Evolutionary conservation across 1,140 invertebrate genomes (phyloP), one percentile per base, ranked within the genome.

Genomic region (Choristoneura fumiferana): DNA sequence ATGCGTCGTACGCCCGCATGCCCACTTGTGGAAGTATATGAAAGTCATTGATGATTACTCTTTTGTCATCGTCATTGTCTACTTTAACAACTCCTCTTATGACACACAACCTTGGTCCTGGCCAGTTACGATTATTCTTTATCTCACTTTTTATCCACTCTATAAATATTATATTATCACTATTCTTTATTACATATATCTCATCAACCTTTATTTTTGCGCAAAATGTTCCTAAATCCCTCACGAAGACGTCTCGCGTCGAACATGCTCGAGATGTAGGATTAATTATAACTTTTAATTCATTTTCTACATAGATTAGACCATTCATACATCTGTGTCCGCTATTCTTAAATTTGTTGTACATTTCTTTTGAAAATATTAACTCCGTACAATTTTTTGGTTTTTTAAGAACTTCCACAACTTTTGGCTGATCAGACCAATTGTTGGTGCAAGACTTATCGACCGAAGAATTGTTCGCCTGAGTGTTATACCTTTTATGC

Each of bases 401-500:
- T 52, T 14, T 58, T 13, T 22, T 36, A 10, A 52, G n/a, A 14
- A 52, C 15, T 35, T 58, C 57, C 34, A 58, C 40, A 14, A 58
- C 13, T 49, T 34, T 17, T 8, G 57, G 57, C n/a, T 58, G 57
- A 52, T 36, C 57, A 52, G 43, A 12, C 43, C 57, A 10, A 4
- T 40, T 35, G 18, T 43, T 34, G 13, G 53, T 62, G 34, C 40
- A 35, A 54, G 45, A 12, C n/a, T 53, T 52, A 65, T 57, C 14
- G 52, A 43, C 13, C 17, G 14, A 49, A 56, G 29, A 8, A 37
- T 62, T 18, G 37, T 55, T 40, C 2, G 14, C 22, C 15, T 18
- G 37, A 35, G 13, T 13, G 10, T 33, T 36, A 40, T 54, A 13
- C 13, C 29, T 15, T 36, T 22, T 62, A 35, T n/a, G 18, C 53